Percentiles rank a stretch among this genome's conserved stretches.
Conservation (phyloP, 2,888 invertebrate genomes). For the Myopa testacea region DNA sequence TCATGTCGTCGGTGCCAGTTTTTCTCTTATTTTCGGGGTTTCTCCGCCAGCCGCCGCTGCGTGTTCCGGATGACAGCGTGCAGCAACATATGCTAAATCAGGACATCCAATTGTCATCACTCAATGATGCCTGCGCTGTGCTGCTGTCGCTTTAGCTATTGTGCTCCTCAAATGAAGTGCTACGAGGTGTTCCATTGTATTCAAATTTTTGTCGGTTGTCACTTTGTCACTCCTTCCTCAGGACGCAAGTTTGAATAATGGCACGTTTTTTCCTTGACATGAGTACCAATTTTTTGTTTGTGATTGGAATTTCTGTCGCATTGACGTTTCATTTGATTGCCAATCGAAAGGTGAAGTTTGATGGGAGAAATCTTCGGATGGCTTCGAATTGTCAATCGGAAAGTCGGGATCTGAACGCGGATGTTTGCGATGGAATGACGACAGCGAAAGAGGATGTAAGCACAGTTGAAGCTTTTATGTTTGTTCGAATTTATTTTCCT, state of each 20-base stretch:
- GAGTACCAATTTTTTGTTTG: background rate
- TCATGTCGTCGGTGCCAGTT: slow-evolving; percentile 35
- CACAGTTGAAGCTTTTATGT: too few relatives aligned
- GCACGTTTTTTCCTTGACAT: slow-evolving; percentile 9
- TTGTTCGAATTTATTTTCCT: too few relatives aligned
- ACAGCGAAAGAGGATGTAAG: too few relatives aligned
- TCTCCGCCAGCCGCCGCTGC: background rate
- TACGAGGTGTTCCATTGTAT: slow-evolving; percentile 50
- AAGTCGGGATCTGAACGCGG: too few relatives aligned
- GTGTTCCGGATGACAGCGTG: slow-evolving; percentile 14
- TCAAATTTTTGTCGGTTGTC: slow-evolving; percentile 54
- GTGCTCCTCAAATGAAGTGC: slow-evolving; percentile 34
- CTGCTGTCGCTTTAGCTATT: slow-evolving; percentile 16
- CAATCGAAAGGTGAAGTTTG: too few relatives aligned
- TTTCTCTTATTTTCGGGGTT: slow-evolving; percentile 27
- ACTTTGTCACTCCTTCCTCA: slow-evolving; percentile 50
- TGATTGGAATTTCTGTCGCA: slow-evolving; percentile 14
- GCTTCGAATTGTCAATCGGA: background rate
- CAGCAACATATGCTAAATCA: slow-evolving; percentile 41
- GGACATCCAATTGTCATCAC: slow-evolving; percentile 37
- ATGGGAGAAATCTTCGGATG: background rate
- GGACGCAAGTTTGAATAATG: slow-evolving; percentile 52
- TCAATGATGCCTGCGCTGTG: slow-evolving; percentile 25
- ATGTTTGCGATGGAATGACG: too few relatives aligned
- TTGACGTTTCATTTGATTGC: background rate